phyloP scores from a whole-genome alignment of 2,113 vertebrate genomes.

The Lathamus discolor region DNA sequence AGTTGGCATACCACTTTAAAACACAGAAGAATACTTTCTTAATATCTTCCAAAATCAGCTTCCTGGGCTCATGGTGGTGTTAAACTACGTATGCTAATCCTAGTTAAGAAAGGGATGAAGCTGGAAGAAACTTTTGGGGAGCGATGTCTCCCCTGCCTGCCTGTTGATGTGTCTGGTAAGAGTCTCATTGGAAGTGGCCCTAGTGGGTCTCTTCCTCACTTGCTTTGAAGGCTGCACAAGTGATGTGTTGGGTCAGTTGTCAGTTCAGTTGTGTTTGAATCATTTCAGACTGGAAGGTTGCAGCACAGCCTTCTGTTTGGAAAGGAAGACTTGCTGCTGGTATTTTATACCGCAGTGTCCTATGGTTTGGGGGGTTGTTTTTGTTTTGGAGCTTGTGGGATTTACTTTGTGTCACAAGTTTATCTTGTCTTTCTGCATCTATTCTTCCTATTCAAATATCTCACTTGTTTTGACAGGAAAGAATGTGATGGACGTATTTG shows the following conservation, averaged over 20 bases:
- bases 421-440: neutral
- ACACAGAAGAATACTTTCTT: neutral
- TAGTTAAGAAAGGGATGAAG: neutral
- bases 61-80: neutral
- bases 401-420: neutral
- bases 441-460: neutral
- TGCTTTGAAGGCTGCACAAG: neutral
- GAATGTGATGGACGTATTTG: neutral
- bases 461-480: neutral
- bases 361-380: neutral
- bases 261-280: neutral
- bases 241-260: neutral
- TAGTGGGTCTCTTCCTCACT: neutral
- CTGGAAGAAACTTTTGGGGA: neutral
- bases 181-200: neutral
- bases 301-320: neutral
- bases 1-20: neutral
- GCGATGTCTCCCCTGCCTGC: accelerated
- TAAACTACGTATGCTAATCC: neutral
- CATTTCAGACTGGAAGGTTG: neutral
- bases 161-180: neutral
- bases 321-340: neutral
- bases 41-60: neutral
- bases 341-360: neutral
- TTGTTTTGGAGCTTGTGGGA: neutral